phyloP scores from a whole-genome alignment of 2,888 invertebrate species.

The Cartodere bifasciata region DNA sequence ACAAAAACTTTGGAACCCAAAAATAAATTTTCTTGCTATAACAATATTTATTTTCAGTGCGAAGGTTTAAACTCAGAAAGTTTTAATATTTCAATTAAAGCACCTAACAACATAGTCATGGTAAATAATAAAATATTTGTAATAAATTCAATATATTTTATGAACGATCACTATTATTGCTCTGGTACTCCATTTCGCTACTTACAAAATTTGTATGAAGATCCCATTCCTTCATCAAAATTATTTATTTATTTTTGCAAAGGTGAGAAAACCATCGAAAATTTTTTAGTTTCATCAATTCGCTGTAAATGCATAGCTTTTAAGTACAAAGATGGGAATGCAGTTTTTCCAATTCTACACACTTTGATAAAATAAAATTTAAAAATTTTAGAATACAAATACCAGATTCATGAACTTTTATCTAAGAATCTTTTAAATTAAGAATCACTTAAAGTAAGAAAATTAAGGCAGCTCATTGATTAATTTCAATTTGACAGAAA shows the following conservation, averaged over 20 bases:
- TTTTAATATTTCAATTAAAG: conserved; percentile 4
- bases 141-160: conserved; percentile 5
- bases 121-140: conserved; percentile 4
- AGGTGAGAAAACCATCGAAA: conserved; percentile 3
- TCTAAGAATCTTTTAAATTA: no score
- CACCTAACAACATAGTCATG: conserved; percentile 3
- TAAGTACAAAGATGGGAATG: conserved; percentile 7
- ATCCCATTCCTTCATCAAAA: conserved; percentile 7
- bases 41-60: conserved; percentile 6
- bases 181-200: conserved; percentile 5
- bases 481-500: no score
- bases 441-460: no score
- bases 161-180: conserved; percentile 4
- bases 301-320: conserved; percentile 3
- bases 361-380: no score
- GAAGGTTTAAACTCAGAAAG: conserved; percentile 3
- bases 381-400: no score
- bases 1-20: conserved; percentile 1
- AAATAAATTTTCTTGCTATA: no score
- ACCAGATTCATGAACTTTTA: no score
- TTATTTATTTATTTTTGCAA: conserved; percentile 5
- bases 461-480: no score
- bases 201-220: conserved; percentile 3
- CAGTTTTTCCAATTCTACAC: conserved; percentile 5
- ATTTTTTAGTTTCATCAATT: conserved; percentile 4